Base-by-base conservation (phyloP, 2,888 invertebrate species). In the Eupelmus urozonus region DNA sequence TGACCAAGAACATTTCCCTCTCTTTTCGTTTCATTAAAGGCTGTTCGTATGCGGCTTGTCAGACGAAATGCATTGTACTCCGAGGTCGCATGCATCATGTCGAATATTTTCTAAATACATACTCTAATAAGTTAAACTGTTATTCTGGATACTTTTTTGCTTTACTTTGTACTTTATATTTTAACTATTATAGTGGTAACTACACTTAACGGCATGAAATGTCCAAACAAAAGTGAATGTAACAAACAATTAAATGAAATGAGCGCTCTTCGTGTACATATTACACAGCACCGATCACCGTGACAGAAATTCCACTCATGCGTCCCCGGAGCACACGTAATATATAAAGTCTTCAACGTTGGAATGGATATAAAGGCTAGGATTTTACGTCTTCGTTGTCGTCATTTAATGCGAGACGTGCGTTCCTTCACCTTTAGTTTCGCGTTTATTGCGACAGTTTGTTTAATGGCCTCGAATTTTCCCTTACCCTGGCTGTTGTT, bases 391-490 rank as follows among this genome's bases (percentile, higher is more conserved):
- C 51, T 45, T n/a, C 53, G 66, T 20, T 45, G 45, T 34, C 29
- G 69, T 29, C 18, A 18, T 59, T 20, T 65, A 57, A 51, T 40
- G 18, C 34, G 25, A 51, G 18, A 40, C 74, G 20, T 29, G 29
- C 49, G 34, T 65, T 53, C 20, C 57, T 55, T 69, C 62, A 59
- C 70, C 70, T 76, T 76, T 49, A 65, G 62, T 76, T 71, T 70
- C 51, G 27, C 57, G 70, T 70, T 76, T 70, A 76, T 70, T 70
- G 70, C 60, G 70, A 70, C 76, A 70, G 70, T 63, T 70, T 70
- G 76, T 60, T 70, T 76, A 76, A 76, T 76, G 70, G 63, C 63
- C 49, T 34, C 57, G 63, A 76, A 76, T 70, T 76, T 76, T 53
- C 62, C 25, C 63, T 63, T 55, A 53, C 27, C 34, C 34, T 23